Evolutionary conservation across 2,888 invertebrate species (phyloP).

Genomic region (Platerodrilus igneus): DNA sequence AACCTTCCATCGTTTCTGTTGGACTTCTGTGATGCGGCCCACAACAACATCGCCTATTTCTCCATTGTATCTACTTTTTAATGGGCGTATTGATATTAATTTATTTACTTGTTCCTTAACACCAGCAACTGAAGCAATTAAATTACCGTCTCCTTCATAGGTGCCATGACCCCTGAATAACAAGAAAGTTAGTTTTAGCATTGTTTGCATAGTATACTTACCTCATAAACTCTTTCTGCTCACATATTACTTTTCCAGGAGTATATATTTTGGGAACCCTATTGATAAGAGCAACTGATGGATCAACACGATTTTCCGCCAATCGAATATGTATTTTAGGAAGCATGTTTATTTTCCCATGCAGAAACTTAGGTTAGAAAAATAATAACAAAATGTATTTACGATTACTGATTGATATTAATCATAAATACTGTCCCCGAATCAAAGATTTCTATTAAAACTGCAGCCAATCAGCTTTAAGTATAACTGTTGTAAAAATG

Average conservation of each 20-base stretch:
- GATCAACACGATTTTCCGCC: constrained; percentile 62
- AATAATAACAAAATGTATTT: too few relatives aligned
- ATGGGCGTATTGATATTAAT: constrained; percentile 83
- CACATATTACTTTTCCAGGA: constrained; percentile 83
- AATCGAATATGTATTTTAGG: constrained; percentile 59
- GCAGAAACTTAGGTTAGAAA: too few relatives aligned
- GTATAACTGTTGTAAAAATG: too few relatives aligned
- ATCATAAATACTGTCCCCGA: too few relatives aligned
- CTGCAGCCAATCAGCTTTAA: too few relatives aligned
- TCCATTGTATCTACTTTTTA: constrained; percentile 86
- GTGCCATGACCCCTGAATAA: constrained; percentile 89
- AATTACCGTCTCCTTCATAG: constrained; percentile 74
- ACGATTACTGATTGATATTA: too few relatives aligned
- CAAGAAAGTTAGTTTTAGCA: too few relatives aligned
- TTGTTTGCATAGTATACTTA: too few relatives aligned
- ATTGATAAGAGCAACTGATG: constrained; percentile 53
- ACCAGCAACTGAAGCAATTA: constrained; percentile 93
- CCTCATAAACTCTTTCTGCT: constrained; percentile 81
- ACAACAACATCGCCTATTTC: constrained; percentile 97
- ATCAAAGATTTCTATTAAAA: too few relatives aligned
- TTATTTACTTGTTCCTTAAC: constrained; percentile 92
- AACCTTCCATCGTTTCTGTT: constrained; percentile 91
- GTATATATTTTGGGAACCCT: constrained; percentile 67
- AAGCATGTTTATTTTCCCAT: constrained; percentile 51
- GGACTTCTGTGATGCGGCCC: constrained; percentile 90